These are phyloP conservation scores for Adelphocoris suturalis DNA, from an alignment of 2,888 invertebrate species.

Conservation along the genomic window DNA sequence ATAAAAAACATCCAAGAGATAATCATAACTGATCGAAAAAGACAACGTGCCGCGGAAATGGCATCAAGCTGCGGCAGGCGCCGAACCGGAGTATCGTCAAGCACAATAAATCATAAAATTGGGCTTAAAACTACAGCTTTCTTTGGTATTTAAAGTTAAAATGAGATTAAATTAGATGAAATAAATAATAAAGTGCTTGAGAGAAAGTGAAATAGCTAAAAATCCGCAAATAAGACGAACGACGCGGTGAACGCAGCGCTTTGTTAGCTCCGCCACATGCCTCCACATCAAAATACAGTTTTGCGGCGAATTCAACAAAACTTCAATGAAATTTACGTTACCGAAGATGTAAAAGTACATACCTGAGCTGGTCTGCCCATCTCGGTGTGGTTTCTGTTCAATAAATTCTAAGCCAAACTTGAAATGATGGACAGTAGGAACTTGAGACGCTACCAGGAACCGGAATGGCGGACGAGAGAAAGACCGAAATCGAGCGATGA, in stretches of 20 bases:
- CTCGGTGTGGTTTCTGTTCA: background rate
- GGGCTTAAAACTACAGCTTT: background rate
- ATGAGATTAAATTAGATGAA: too few species aligned
- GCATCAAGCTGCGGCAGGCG: background rate
- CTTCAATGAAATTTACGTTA: background rate
- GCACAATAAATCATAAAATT: background rate
- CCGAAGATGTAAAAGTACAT: background rate
- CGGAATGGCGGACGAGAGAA: conserved; percentile 42
- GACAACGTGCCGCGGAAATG: background rate
- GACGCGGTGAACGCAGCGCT: background rate
- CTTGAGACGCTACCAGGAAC: background rate
- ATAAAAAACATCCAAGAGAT: too few species aligned
- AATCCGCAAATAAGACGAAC: too few species aligned
- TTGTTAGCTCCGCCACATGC: background rate
- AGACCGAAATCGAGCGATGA: conserved; percentile 44
- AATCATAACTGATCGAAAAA: too few species aligned
- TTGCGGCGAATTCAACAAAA: background rate
- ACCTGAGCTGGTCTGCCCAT: conserved; percentile 62
- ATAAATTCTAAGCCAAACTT: background rate
- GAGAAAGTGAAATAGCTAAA: too few species aligned
- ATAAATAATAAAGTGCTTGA: too few species aligned
- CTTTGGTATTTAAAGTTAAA: too few species aligned
- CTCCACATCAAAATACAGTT: background rate
- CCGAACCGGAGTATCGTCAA: background rate
- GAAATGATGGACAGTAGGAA: background rate